phyloP scores from a whole-genome alignment of 2,888 invertebrate genomes.

The Zele albiditarsus region DNA sequence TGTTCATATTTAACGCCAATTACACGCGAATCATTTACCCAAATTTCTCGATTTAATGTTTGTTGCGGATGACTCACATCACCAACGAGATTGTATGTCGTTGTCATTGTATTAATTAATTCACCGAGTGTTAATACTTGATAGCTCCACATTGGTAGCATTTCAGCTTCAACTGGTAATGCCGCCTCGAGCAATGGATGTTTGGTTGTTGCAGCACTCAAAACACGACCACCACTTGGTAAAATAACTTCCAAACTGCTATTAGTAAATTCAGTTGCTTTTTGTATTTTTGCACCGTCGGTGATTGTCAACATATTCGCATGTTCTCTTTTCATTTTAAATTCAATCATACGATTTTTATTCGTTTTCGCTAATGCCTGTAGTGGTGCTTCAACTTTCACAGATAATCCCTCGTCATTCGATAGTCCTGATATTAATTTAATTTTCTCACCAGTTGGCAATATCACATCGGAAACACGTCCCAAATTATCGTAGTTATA shows the following conservation, averaged over 20 bases:
- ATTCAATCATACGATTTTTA: constrained; percentile 76
- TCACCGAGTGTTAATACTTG: constrained; percentile 87
- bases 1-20: constrained; percentile 95
- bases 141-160: constrained; percentile 92
- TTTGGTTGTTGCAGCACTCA: constrained; percentile 85
- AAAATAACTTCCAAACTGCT: constrained; percentile 85
- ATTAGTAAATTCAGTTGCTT: constrained; percentile 84
- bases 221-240: constrained; percentile 83
- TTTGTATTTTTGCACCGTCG: constrained; percentile 80
- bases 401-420: constrained; percentile 83
- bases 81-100: constrained; percentile 86
- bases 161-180: constrained; percentile 90
- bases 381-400: constrained; percentile 80
- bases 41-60: constrained; percentile 85
- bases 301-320: constrained; percentile 81
- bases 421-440: constrained; percentile 86
- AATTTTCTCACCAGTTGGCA: constrained; percentile 93
- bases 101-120: constrained; percentile 85
- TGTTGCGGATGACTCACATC: constrained; percentile 90
- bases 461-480: constrained; percentile 87
- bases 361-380: constrained; percentile 75
- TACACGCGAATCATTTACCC: constrained; percentile 93
- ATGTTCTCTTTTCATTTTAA: constrained; percentile 78
- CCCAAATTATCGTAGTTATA: constrained; percentile 95
- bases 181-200: constrained; percentile 89